A percentile compares a stretch with the other conserved stretches of the same genome.
Conservation (phyloP, 2,888 invertebrate genomes). For the Rhamphomyia laevipes region DNA sequence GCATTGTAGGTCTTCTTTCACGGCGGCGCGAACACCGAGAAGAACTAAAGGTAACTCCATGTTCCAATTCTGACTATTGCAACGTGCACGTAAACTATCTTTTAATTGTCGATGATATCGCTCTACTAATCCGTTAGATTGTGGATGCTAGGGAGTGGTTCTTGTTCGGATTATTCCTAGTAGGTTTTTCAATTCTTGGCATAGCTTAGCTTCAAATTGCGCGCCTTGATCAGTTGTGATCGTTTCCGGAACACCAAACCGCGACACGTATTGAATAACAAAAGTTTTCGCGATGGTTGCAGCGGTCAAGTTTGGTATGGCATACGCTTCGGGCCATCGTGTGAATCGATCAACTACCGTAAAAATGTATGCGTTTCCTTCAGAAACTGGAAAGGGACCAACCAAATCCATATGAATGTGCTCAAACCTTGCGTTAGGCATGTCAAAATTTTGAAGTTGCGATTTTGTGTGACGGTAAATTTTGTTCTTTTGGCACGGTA, state of each 20-base stretch:
- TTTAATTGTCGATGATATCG: conserved; percentile 10
- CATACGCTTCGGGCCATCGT: conserved; percentile 12
- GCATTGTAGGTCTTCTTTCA: background rate
- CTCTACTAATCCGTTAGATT: conserved; percentile 9
- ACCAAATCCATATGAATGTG: conserved; percentile 26
- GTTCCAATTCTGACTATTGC: background rate
- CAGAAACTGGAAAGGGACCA: conserved; percentile 22
- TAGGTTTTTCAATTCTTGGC: conserved; percentile 4
- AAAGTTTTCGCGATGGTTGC: conserved; percentile 9
- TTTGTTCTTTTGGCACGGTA: too few species aligned
- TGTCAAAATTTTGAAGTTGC: background rate
- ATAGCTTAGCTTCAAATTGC: conserved; percentile 11
- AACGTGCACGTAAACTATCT: background rate
- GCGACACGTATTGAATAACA: conserved; percentile 9
- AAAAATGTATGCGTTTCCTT: conserved; percentile 8
- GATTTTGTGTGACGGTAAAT: background rate
- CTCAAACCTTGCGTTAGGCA: conserved; percentile 8
- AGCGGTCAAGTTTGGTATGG: conserved; percentile 10
- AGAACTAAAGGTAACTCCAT: background rate
- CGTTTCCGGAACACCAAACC: conserved; percentile 8
- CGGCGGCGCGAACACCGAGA: background rate
- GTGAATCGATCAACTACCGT: conserved; percentile 11
- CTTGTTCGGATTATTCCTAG: conserved; percentile 5
- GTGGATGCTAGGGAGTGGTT: conserved; percentile 10
- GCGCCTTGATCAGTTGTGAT: conserved; percentile 10